Percentiles rank a stretch among this genome's conserved stretches.
Conservation (phyloP, 2,797 vertebrate genomes). For the Pangasius macronema region DNA sequence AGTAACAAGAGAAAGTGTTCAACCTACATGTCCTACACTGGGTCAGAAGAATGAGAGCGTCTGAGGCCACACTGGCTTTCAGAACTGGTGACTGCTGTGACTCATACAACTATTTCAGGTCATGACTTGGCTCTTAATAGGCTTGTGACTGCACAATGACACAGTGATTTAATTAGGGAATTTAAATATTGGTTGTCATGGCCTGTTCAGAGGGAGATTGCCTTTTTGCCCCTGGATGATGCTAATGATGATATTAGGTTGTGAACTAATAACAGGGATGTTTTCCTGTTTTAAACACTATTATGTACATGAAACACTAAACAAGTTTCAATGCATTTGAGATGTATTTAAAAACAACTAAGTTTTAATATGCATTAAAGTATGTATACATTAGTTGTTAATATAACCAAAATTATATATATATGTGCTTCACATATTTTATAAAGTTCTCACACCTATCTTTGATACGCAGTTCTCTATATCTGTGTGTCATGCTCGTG, state of each 20-base stretch:
- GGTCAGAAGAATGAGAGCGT: slow-evolving; percentile 48
- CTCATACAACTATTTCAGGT: slow-evolving; percentile 64
- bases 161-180: slow-evolving; percentile 34
- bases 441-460: background rate
- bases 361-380: background rate
- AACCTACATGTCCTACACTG: slow-evolving; percentile 54
- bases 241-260: background rate
- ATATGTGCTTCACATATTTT: background rate
- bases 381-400: background rate
- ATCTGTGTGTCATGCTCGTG: background rate
- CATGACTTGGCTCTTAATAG: slow-evolving; percentile 43
- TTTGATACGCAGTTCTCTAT: background rate
- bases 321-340: background rate
- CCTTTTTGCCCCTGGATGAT: slow-evolving; percentile 34
- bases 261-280: background rate
- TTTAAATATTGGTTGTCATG: background rate
- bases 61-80: slow-evolving; percentile 34
- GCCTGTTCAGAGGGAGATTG: slow-evolving; percentile 15
- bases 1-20: slow-evolving; percentile 59
- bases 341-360: background rate
- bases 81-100: slow-evolving; percentile 57
- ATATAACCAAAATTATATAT: background rate
- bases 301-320: background rate
- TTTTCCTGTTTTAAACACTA: background rate
- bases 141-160: slow-evolving; percentile 42